Evolutionary conservation across 2,888 invertebrate species (phyloP), one percentile per base, ranked within the genome.

Genomic region (Apamea sordens): DNA sequence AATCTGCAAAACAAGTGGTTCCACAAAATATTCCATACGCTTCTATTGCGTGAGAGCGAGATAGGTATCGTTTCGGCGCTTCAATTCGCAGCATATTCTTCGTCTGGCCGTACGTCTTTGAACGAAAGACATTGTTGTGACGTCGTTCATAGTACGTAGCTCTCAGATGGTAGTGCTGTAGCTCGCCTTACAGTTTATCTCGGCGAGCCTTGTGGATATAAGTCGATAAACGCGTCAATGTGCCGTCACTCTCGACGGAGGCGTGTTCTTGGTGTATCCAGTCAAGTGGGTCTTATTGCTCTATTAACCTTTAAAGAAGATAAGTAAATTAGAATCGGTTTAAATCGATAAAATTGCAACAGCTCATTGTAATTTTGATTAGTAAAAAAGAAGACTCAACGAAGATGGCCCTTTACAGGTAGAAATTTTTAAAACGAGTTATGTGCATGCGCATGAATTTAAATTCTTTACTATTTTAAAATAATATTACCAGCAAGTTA

Each of bases 91-190:
- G 89, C 88, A 89, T 90, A 86, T 92, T 93, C 93, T 89, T 90
- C 92, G 95, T 96, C 96, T 96, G 92, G 92, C 93, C 89, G 89
- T 92, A 94, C 92, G 94, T 94, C 94, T 95, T 95, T 93, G 91
- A 93, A 92, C 92, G 94, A 93, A 83, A 94, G 93, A 93, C 92
- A 91, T 89, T 89, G 91, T 78, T 89, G 88, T 93, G 93, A 96
- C 97, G 97, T 96, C 95, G 95, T 94, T 97, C 95, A 96, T 96
- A 95, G 97, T 97, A 97, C 97, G 97, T 97, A 97, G 97, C 97
- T 97, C 95, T 96, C 94, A 95, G 96, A 97, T 93, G 93, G 93
- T 93, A 94, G 96, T 96, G 91, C 91, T 94, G 96, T 95, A 96
- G 95, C 96, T 96, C 96, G 96, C 93, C 93, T 94, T 94, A 93